Base-by-base conservation (phyloP, 2,888 invertebrate genomes). In the Diarsia rubi region DNA sequence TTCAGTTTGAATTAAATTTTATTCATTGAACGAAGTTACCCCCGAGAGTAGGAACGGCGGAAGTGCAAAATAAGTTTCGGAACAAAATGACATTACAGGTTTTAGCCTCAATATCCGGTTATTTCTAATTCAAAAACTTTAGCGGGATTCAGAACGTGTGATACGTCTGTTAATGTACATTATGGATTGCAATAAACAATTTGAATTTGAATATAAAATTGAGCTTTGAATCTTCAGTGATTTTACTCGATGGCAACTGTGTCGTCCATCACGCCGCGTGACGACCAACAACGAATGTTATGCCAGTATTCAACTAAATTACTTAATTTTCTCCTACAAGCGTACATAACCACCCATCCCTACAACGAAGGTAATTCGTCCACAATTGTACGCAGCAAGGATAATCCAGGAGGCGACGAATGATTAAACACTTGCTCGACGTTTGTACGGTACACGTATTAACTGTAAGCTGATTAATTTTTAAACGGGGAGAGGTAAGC, bases 341-440 rank as follows among this genome's bases (percentile, higher is more conserved):
- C 19, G 16, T 42, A 14, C 14, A 21, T 31, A 67, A 69, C 8
- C 31, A 67, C 14, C 27, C 54, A 67, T 12, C 44, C 72, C 57
- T 60, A 47, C n/a, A 24, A n/a, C 44, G 59, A 31, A 21, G 0
- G 62, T 75, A 83, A 85, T 76, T 66, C 52, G 44, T 65, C 62
- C 31, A 44, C 64, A 59, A 75, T 64, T 75, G 52, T 64, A 54
- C 64, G 42, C 69, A 45, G 69, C 69, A 37, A 45, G 68, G 78
- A 78, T 87, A 77, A 86, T 83, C 72, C 81, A 47, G 60, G 62
- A 66, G 49, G 42, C 69, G 63, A 42, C 75, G 64, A 63, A 72
- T 83, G 81, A 83, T 81, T 86, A 85, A 78, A 79, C 71, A 81
- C 79, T 83, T 73, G 68, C 69, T 77, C 77, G 60, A 72, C 69